Base-by-base conservation (phyloP, 2,113 vertebrate genomes). In the Hemiscyllium ocellatum region DNA sequence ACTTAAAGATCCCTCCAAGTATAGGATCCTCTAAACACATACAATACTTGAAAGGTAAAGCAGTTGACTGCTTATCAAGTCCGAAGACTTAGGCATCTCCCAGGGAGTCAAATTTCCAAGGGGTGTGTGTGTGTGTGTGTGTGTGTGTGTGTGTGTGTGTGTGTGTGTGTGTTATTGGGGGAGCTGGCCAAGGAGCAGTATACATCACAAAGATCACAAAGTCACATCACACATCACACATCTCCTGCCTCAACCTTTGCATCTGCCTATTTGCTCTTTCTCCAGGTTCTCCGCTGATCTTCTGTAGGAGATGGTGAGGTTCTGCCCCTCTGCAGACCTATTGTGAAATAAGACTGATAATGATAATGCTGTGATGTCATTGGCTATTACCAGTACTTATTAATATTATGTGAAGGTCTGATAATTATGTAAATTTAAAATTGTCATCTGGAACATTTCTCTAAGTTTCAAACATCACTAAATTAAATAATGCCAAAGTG, bases 401-500 rank as follows among this genome's bases (percentile, higher is more conserved):
- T 47, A 50, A 52, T 72, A 95, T 70, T 69, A 47, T 15, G 33
- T 24, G 47, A 90, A 61, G 52, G 93, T 94, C 61, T 4, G 20
- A 94, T 13, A 20, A 94, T 42, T n/a, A 42, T 10, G 65, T n/a
- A 95, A 50, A 76, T 29, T 72, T 93, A 33, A 95, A 29, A 42
- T 50, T 70, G 22, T 17, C 17, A 76, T 94, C 66, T 91, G n/a
- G 65, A 93, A 94, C 22, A 12, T 69, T 70, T 37, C 17, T 72
- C 42, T 52, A 95, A 76, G 50, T 76, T 72, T 93, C 66, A 61
- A 65, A 93, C 61, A 93, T 93, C 61, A 66, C 61, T 52, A 76
- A 95, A 76, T 76, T 47, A 95, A 93, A 50, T 76, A 95, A 12
- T 12, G 7, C 65, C 89, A 76, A 76, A 72, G 94, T 95, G 68